Base-by-base conservation (phyloP, 2,113 vertebrate genomes). In the Phaethon lepturus region DNA sequence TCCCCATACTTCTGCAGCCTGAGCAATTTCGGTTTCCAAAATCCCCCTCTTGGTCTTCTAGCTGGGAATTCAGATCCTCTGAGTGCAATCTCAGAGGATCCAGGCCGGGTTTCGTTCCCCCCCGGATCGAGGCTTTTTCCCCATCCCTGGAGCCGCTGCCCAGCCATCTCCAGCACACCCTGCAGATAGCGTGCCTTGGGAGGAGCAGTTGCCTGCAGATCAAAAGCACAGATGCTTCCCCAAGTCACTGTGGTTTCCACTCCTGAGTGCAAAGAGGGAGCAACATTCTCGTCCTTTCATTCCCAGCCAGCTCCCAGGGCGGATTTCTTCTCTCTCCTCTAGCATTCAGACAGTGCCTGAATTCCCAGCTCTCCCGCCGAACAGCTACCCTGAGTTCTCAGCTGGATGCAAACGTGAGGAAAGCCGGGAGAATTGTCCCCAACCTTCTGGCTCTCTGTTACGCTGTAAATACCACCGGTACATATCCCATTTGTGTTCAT, bases 1-100 rank as follows among this genome's bases (percentile, higher is more conserved):
- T 8, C 2, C 6, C 20, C 0, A 0, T 11, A 14, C 8, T 63
- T 71, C 42, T 26, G 33, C 56, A 56, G 33, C 18, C 8, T 33
- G 19, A 86, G 49, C 13, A 67, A 24, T 55, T 80, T 53, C 25
- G 7, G 0, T 83, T 83, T 85, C 62, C 47, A 31, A 62, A 90
- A 66, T 58, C 9, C 11, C 5, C 11, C 38, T 69, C 26, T 40
- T 58, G 35, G 18, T 76, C 53, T 90, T 86, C 13, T 28, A 31
- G 6, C 4, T 38, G 13, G 11, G 16, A 86, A 79, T 58, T 76
- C 38, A 42, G 17, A 62, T 67, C 9, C 1, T 0, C 26, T 1
- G 6, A 19, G 22, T 17, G 26, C 73, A 58, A 33, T 28, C 20
- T 82, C 35, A 16, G 60, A 6, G 4, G 4, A 1, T 1, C 8